Percentiles rank a stretch among this genome's conserved stretches.
phyloP scores from a whole-genome alignment of 2,888 invertebrate species.

The Lobophora halterata region DNA sequence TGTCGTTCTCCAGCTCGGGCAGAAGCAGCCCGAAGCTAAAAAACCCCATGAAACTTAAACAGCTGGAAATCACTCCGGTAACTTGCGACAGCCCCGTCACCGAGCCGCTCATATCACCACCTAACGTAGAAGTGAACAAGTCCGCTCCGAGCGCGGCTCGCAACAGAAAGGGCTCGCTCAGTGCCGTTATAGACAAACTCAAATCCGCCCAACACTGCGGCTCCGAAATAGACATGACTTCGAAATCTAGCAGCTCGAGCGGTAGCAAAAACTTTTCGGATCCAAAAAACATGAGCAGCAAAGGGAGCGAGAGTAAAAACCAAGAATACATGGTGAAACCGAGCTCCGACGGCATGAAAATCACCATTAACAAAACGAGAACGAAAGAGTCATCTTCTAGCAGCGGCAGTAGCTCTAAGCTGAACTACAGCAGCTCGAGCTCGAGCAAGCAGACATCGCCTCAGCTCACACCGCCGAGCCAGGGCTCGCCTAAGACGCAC shows the following conservation, averaged over 20 bases:
- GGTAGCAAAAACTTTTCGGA: constrained; percentile 70
- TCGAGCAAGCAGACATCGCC: constrained; percentile 73
- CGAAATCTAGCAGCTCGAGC: constrained; percentile 73
- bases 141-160: constrained; percentile 82
- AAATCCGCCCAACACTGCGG: constrained; percentile 87
- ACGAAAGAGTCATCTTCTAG: constrained; percentile 84
- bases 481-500: constrained; percentile 89
- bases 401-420: constrained; percentile 64
- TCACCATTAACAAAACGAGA: constrained; percentile 94
- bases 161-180: constrained; percentile 88
- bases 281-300: constrained; percentile 64
- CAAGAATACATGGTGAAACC: constrained; percentile 95
- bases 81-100: constrained; percentile 73
- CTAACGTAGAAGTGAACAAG: constrained; percentile 81
- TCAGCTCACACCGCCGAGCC: constrained; percentile 72
- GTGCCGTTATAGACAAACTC: constrained; percentile 92
- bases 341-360: constrained; percentile 93
- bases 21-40: constrained; percentile 85
- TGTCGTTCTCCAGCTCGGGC: constrained; percentile 76
- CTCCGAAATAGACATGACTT: constrained; percentile 72
- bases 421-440: constrained; percentile 67
- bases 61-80: constrained; percentile 81
- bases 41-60: constrained; percentile 85
- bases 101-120: constrained; percentile 72
- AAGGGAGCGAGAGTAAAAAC: constrained; percentile 80